These are phyloP conservation scores for Coelopa pilipes DNA, from an alignment of 2,888 invertebrate species.

Conservation along the genomic window DNA sequence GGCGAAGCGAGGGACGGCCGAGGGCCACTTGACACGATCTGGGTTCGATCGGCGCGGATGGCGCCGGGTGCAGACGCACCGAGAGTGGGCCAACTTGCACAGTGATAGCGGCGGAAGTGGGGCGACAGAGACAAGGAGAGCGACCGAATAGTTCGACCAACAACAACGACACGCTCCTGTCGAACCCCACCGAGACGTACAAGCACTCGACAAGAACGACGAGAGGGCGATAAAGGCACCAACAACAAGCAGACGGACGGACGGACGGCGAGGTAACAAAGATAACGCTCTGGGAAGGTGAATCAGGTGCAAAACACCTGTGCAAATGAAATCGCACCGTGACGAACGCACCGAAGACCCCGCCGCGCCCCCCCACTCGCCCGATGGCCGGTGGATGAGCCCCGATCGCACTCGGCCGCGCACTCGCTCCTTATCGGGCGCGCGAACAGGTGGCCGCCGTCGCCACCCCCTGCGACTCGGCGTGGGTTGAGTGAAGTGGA, in stretches of 20 bases:
- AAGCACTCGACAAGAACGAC: not conserved
- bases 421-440: no score
- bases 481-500: no score
- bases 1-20: no score
- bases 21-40: no score
- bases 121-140: no score
- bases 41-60: not conserved
- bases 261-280: not conserved
- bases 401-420: not conserved
- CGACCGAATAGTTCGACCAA: no score
- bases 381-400: not conserved
- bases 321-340: constrained; percentile 29
- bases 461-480: no score
- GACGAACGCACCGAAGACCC: constrained; percentile 20
- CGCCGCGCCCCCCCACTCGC: constrained; percentile 23
- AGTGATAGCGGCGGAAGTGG: no score
- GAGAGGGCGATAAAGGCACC: not conserved
- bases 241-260: not conserved
- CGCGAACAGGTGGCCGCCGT: no score
- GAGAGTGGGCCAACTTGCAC: constrained; percentile 11
- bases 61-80: constrained; percentile 7
- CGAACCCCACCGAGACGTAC: no score
- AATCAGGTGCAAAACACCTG: constrained; percentile 39
- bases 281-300: constrained; percentile 44
- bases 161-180: no score